Evolutionary conservation across 1,140 invertebrate genomes (phyloP).

Genomic region (Stegodyphus dumicola): DNA sequence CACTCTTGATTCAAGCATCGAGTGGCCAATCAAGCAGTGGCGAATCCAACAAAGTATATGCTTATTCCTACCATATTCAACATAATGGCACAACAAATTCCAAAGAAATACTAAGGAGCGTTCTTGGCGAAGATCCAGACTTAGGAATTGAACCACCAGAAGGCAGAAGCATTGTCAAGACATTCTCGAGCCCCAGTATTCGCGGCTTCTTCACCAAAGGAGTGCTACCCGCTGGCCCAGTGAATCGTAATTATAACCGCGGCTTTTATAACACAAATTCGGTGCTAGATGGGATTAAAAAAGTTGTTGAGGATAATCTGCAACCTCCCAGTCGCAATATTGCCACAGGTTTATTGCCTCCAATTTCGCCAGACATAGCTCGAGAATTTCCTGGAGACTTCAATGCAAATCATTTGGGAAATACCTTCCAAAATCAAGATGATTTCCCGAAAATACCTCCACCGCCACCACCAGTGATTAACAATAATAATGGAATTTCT

Average conservation of each 20-base stretch:
- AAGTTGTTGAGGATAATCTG: constrained; percentile 25
- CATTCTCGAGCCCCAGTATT: constrained; percentile 41
- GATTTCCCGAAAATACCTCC: constrained; percentile 53
- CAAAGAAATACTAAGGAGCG: constrained; percentile 32
- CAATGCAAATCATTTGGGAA: constrained; percentile 16
- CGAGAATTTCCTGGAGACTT: constrained; percentile 15
- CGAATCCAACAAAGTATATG: constrained; percentile 49
- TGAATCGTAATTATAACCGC: not conserved
- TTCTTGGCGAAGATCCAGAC: constrained; percentile 42
- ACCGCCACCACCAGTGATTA: constrained; percentile 10
- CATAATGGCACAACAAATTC: constrained; percentile 56
- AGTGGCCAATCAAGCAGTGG: constrained; percentile 49
- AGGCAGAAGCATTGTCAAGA: constrained; percentile 32
- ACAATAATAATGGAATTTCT: constrained; percentile 26
- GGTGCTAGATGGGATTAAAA: constrained; percentile 26
- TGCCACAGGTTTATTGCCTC: constrained; percentile 29
- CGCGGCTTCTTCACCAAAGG: constrained; percentile 52
- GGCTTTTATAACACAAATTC: constrained; percentile 18
- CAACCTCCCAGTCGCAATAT: constrained; percentile 25
- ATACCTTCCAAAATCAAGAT: constrained; percentile 30
- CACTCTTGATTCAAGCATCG: constrained; percentile 16
- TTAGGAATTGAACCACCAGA: constrained; percentile 20
- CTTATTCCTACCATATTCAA: constrained; percentile 49
- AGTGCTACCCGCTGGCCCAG: constrained; percentile 20
- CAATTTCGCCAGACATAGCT: constrained; percentile 34